A percentile compares a stretch with the other conserved stretches of the same genome.
Conservation (phyloP, 2,113 vertebrate species). For the Pomatorhinus ruficollis region DNA sequence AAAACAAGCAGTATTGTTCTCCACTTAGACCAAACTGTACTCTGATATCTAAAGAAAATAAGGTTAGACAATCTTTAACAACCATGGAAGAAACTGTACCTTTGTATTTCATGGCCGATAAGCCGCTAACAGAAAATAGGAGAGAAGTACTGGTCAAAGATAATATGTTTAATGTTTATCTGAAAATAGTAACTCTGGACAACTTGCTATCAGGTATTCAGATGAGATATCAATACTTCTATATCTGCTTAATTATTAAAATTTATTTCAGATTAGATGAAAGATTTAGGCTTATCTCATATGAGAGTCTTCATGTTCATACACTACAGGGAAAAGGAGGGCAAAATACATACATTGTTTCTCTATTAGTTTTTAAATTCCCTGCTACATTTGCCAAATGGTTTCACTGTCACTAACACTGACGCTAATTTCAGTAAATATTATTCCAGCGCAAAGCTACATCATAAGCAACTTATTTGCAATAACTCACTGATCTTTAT, state of each 20-base stretch:
- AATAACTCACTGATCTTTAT: background rate
- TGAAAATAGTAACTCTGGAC: background rate
- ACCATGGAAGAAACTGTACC: background rate
- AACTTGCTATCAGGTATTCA: background rate
- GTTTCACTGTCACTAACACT: background rate
- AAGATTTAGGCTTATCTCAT: background rate
- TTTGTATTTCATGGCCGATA: background rate
- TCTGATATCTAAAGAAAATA: background rate
- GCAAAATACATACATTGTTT: background rate
- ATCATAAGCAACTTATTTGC: background rate
- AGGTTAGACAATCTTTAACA: background rate
- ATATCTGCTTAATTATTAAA: background rate
- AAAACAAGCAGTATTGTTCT: background rate
- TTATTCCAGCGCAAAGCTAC: background rate
- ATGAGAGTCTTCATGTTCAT: background rate
- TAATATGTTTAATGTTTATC: background rate
- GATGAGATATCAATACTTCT: background rate
- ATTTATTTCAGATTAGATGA: background rate
- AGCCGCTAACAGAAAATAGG: background rate
- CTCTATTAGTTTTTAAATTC: background rate
- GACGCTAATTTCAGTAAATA: slow-evolving; percentile 29
- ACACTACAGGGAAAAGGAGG: background rate
- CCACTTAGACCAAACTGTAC: background rate
- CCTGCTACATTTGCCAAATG: background rate
- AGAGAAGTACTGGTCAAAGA: background rate